A percentile compares a stretch with the other conserved stretches of the same genome.
Evolutionary conservation across 2,113 vertebrate genomes (phyloP).

Genomic region (Rhinolophus ferrumequinum): DNA sequence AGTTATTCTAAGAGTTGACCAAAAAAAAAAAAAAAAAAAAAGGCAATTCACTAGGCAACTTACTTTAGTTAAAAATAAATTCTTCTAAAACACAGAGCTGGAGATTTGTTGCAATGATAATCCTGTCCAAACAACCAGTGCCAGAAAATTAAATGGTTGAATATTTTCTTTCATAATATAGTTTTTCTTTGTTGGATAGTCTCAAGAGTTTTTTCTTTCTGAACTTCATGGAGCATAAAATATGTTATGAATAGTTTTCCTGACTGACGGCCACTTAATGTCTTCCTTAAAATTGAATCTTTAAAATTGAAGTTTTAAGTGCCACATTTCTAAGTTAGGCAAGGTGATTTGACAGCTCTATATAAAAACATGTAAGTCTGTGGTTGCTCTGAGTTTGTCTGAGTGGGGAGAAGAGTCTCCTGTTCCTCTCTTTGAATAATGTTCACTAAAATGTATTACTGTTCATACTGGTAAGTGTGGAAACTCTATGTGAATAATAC

Average conservation of each 20-base stretch:
- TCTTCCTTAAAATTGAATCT: slow-evolving; percentile 37
- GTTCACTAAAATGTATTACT: background rate
- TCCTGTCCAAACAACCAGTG: background rate
- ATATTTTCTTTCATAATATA: background rate
- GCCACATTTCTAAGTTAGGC: background rate
- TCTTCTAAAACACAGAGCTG: background rate
- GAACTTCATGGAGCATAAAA: slow-evolving; percentile 42
- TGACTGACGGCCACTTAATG: background rate
- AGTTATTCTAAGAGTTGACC: background rate
- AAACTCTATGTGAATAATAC: background rate
- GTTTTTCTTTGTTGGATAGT: background rate
- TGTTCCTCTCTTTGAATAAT: background rate
- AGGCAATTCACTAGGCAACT: background rate
- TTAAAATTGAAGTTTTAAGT: slow-evolving; percentile 22
- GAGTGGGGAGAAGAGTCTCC: background rate
- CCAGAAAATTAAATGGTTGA: slow-evolving; percentile 21
- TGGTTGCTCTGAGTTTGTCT: background rate
- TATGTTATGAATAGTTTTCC: background rate
- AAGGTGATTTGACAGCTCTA: background rate
- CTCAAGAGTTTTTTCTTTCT: background rate
- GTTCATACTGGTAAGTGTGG: background rate
- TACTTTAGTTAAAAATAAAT: slow-evolving; percentile 13
- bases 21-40: background rate
- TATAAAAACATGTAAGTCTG: background rate
- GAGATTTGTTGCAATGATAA: background rate